Evolutionary conservation across 2,797 vertebrate genomes (phyloP), one percentile per base, ranked within the genome.

Genomic region (Dendrocincla fuliginosa): DNA sequence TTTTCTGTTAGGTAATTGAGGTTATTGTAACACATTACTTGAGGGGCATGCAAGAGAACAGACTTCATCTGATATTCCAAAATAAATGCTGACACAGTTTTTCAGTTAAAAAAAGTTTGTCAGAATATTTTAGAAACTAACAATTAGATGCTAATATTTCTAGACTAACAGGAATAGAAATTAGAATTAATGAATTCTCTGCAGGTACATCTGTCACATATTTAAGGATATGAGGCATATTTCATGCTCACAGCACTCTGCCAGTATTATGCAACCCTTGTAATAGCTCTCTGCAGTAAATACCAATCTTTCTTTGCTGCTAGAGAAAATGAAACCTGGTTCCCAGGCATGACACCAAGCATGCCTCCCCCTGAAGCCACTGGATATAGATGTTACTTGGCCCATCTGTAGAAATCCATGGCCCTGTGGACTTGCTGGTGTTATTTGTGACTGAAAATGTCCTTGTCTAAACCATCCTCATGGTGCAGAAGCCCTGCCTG

Each of bases 71-170:
- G 75, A 42, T 79, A 80, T 60, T 96, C 93, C 71, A 94, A 93
- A 94, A 95, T 95, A 96, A 96, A 94, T 84, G 86, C 92, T 96
- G 94, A 94, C 93, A 95, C 90, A 89, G 84, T 93, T 96, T 82
- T 95, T 77, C 77, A 73, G 93, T 90, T 95, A 76, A 93, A 95
- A 91, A 94, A 97, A 88, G 85, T 87, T 90, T 82, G 80, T 80
- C 78, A 74, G 95, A 94, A 50, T 93, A 95, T 97, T 97, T 96
- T 95, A 92, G 94, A 97, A 94, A 74, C 84, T 70, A 89, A 95
- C 88, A 95, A 94, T 97, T 96, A 93, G 82, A 96, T 96, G 93
- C 86, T 94, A 96, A 80, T 95, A 90, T 87, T 95, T 96, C 95
- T 92, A 96, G 96, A 96, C 90, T 87, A 95, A 90, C 96, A 93